These are phyloP conservation scores for Syngnathus rostellatus DNA, from an alignment of 2,797 vertebrate genomes.

Conservation along the genomic window DNA sequence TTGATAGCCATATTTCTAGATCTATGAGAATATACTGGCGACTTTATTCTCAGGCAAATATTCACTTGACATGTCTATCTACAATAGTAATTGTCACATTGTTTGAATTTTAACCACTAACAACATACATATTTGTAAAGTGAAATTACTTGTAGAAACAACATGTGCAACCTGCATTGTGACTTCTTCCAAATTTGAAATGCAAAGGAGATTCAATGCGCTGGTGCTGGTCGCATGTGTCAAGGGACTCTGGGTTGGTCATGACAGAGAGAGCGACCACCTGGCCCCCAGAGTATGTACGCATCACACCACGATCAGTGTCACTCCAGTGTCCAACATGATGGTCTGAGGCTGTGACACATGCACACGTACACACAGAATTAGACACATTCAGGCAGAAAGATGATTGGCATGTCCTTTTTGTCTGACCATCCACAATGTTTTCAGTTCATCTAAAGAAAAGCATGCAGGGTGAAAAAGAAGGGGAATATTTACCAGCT, in stretches of 20 bases:
- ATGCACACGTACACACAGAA: conserved; percentile 20
- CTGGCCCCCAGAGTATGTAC: conserved; percentile 27
- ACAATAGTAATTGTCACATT: not conserved
- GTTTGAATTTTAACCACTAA: not conserved
- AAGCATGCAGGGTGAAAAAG: not conserved
- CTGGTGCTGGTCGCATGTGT: conserved; percentile 46
- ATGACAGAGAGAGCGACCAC: conserved; percentile 45
- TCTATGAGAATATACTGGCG: not conserved
- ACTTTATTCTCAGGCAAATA: not conserved
- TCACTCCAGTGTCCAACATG: conserved; percentile 52
- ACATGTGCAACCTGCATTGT: not conserved
- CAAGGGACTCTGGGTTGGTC: conserved; percentile 37
- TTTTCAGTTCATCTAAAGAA: conserved; percentile 13
- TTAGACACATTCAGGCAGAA: conserved; percentile 33
- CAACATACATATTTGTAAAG: not conserved
- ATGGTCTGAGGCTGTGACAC: conserved; percentile 21
- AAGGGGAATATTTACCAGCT: conserved; percentile 1
- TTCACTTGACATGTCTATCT: not conserved
- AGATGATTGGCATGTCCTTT: conserved; percentile 46
- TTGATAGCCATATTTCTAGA: not conserved
- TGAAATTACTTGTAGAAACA: not conserved
- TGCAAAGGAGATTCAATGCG: conserved; percentile 37
- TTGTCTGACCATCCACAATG: conserved; percentile 5
- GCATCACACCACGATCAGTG: conserved; percentile 38
- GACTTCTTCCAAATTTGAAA: conserved; percentile 22